Evolutionary conservation across 2,888 invertebrate species (phyloP).

Genomic region (Apomyelois bistriatella): DNA sequence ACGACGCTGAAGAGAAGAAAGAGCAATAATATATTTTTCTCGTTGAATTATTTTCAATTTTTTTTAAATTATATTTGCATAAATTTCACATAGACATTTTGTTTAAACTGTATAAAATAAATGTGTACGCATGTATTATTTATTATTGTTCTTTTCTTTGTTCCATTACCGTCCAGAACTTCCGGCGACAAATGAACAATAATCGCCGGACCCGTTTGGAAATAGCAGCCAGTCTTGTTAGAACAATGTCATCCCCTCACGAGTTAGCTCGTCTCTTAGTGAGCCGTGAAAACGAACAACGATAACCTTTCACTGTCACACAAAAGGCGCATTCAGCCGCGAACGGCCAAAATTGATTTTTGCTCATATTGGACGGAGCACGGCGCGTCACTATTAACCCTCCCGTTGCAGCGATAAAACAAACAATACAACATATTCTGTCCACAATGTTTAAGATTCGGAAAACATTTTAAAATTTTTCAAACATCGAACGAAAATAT

Average conservation of each 20-base stretch:
- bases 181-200: conserved; percentile 23
- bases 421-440: conserved; percentile 21
- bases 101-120: too few species aligned
- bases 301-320: conserved; percentile 70
- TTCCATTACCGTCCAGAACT: conserved; percentile 17
- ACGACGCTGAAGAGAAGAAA: too few species aligned
- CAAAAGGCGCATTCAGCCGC: conserved; percentile 66
- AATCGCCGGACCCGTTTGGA: conserved; percentile 34
- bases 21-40: too few species aligned
- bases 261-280: conserved; percentile 44
- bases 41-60: too few species aligned
- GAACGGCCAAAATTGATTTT: conserved; percentile 70
- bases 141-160: background rate
- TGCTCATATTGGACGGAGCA: conserved; percentile 51
- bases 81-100: too few species aligned
- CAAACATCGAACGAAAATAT: background rate
- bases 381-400: conserved; percentile 21
- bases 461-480: conserved; percentile 1
- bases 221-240: conserved; percentile 45
- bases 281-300: conserved; percentile 70
- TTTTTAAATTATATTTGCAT: too few species aligned
- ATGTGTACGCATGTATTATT: too few species aligned
- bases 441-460: conserved; percentile 10
- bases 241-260: conserved; percentile 49
- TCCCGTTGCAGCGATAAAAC: conserved; percentile 18